Percentiles rank a stretch among this genome's conserved stretches.
Conservation (phyloP, 2,888 invertebrate genomes). For the Odontomyia ornata region DNA sequence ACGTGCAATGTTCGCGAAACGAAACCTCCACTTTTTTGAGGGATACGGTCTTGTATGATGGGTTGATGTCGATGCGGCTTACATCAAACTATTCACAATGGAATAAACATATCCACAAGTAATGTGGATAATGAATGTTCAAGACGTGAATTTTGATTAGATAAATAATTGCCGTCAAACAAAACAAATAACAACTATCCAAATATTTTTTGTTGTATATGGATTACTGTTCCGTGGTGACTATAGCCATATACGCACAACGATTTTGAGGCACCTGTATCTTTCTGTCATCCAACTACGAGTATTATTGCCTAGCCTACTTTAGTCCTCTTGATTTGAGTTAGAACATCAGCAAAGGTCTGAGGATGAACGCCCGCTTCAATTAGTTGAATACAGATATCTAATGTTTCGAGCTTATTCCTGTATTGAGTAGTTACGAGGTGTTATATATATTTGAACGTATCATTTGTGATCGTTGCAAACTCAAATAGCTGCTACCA, state of each 20-base stretch:
- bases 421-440: slow-evolving; percentile 75
- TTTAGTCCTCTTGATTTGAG: slow-evolving; percentile 66
- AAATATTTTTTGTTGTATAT: background rate
- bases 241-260: too few species aligned
- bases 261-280: too few species aligned
- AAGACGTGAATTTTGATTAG: slow-evolving; percentile 36
- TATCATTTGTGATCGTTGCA: slow-evolving; percentile 57
- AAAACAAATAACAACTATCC: background rate
- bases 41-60: background rate
- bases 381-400: slow-evolving; percentile 75
- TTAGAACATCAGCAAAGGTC: slow-evolving; percentile 74
- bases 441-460: slow-evolving; percentile 65
- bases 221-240: background rate
- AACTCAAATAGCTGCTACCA: slow-evolving; percentile 55
- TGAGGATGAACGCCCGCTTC: slow-evolving; percentile 80
- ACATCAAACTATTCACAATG: slow-evolving; percentile 34
- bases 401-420: slow-evolving; percentile 72
- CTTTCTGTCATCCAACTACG: too few species aligned
- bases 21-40: background rate
- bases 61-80: background rate
- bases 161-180: slow-evolving; percentile 22
- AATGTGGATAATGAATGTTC: slow-evolving; percentile 31
- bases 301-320: background rate
- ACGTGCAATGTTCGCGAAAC: background rate
- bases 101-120: slow-evolving; percentile 1